Base-by-base conservation (phyloP, 2,888 invertebrate species). In the Thysanoteuthis rhombus region DNA sequence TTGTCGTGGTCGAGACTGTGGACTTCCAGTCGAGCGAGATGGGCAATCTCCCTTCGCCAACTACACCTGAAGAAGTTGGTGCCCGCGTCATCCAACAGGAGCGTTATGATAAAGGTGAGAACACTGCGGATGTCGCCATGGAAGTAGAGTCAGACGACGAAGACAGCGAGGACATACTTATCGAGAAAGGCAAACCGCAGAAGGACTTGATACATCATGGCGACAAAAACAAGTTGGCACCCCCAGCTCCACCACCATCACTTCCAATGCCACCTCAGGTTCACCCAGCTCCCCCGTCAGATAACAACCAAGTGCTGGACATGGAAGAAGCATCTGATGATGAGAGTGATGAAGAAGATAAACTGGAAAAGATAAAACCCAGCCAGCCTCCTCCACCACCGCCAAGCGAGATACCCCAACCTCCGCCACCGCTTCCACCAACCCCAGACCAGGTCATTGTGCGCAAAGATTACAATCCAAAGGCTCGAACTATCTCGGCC, bases 1-100 rank as follows among this genome's bases (percentile, higher is more conserved):
- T 99, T 97, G 99, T 99, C 1, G 99, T 99, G 0, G 99, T 99
- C 0, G 99, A 99, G 97, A 99, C 99, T 0, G 99, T 99, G 0
- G 99, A 99, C 97, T 99, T 99, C 97, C 99, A 99, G 95, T 98
- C 99, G 0, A 99, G 98, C 96, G 99, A 99, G 97, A 98, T 98
- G 28, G 97, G 96, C 32, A 99, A 99, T 96, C 99, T 99, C 96
- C 99, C 99, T 0, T 99, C 99, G 5, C 99, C 99, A 0, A 99
- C 99, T 0, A 99, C 99, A 12, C 99, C 99, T 0, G 98, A 99
- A 95, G 99, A 99, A 97, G 99, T 99, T 0, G 99, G 99, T 4
- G 99, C 99, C 2, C 97, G 99, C 94, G 98, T 99, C 93, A 97
- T 99, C 0, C 98, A 99, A 97, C 98, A 98, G 97, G 98, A 98